These are phyloP conservation scores for Mythimna impura DNA, from an alignment of 2,888 invertebrate species.

Conservation along the genomic window DNA sequence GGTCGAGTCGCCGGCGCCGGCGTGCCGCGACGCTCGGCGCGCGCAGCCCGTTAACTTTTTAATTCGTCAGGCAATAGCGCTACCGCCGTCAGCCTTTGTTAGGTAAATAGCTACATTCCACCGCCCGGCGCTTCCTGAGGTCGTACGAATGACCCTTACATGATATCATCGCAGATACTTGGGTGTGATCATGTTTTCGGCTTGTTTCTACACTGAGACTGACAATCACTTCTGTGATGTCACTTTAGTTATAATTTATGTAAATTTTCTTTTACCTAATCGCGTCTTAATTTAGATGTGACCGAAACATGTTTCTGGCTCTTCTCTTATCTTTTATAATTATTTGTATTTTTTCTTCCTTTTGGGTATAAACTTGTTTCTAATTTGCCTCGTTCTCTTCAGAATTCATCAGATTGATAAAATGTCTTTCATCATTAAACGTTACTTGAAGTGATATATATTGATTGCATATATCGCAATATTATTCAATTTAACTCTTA, in stretches of 20 bases:
- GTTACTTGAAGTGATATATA: not conserved
- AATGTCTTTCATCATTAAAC: not conserved
- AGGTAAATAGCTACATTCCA: constrained; percentile 73
- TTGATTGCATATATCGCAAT: not conserved
- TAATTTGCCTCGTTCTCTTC: constrained; percentile 6
- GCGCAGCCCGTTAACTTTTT: constrained; percentile 87
- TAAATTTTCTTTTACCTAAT: constrained; percentile 67
- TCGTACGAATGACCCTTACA: constrained; percentile 55
- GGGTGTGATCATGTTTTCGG: constrained; percentile 53
- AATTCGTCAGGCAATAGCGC: constrained; percentile 85
- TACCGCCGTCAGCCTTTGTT: constrained; percentile 81
- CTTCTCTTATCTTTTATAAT: constrained; percentile 59
- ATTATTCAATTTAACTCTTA: not conserved
- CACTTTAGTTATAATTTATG: constrained; percentile 65
- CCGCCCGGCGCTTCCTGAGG: constrained; percentile 67
- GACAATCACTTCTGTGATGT: constrained; percentile 62
- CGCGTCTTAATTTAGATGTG: constrained; percentile 66
- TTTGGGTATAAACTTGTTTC: constrained; percentile 9
- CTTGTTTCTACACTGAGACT: constrained; percentile 48
- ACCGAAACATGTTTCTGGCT: constrained; percentile 57
- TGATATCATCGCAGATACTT: constrained; percentile 63
- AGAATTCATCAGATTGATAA: not conserved
- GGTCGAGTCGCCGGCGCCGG: constrained; percentile 88
- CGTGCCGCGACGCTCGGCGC: constrained; percentile 82
- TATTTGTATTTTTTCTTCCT: constrained; percentile 35